Evolutionary conservation across 2,888 invertebrate species (phyloP), one percentile per base, ranked within the genome.

Genomic region (Apamea crenata): DNA sequence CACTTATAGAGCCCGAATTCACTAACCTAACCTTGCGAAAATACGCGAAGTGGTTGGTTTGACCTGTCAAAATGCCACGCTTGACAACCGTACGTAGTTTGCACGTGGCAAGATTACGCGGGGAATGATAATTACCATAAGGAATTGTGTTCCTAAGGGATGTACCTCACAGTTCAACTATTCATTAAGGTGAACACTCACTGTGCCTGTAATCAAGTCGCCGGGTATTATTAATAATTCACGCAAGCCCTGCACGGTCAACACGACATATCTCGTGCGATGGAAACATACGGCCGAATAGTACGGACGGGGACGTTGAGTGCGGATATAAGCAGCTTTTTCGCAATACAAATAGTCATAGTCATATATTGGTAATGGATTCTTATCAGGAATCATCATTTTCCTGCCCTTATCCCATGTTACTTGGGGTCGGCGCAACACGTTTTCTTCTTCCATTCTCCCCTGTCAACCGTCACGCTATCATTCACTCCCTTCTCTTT

Each of bases 201-300:
- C 73, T 73, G 68, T 59, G 63, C 69, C 59, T 72, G 63, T 90
- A 90, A 88, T 85, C 79, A 83, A 87, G 80, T 78, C 61, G 61
- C 63, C 67, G 12, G 71, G 21, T 59, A 40, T 74, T 79, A 88
- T 88, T 86, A 79, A 84, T 84, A 79, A 84, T 77, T 86, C 67
- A 82, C 68, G 59, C 59, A 47, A 78, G 59, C 63, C 67, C 29
- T 75, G 65, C 63, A 68, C 10, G 69, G 53, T 25, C 77, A 29
- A 53, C 81, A 85, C 86, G 86, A 69, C 66, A 81, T 63, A 74
- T 71, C 81, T 73, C 59, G 69, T 73, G 74, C 14, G 3, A n/a
- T 67, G 70, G 7, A 78, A 79, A 82, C 32, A 71, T 78, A 85
- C 74, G 50, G 56, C 4, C 50, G 1, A 21, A 50, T 73, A 66